These are phyloP conservation scores for Eilema depressum DNA, from an alignment of 2,888 invertebrate species.

Conservation along the genomic window DNA sequence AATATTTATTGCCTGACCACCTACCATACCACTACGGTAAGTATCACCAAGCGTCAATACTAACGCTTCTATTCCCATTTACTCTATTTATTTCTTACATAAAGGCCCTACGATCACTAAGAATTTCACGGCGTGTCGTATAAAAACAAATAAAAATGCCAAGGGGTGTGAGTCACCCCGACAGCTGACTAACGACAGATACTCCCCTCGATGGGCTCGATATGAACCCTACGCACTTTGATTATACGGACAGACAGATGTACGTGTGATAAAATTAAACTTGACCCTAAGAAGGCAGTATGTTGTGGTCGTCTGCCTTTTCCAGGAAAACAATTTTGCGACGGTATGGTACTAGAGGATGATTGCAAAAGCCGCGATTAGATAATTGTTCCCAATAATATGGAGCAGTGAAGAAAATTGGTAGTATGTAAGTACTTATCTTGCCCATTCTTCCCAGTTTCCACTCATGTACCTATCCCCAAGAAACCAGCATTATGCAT, in stretches of 20 bases:
- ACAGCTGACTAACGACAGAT: conserved; percentile 53
- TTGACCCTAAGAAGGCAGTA: conserved; percentile 37
- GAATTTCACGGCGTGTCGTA: conserved; percentile 49
- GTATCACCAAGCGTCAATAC: not conserved
- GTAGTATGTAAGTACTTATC: not conserved
- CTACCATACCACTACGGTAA: too few relatives aligned
- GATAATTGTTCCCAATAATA: not conserved
- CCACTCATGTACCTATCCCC: not conserved
- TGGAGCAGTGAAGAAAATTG: not conserved
- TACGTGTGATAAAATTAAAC: conserved; percentile 48
- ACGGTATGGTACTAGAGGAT: not conserved
- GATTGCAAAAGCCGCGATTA: not conserved
- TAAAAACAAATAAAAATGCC: conserved; percentile 55
- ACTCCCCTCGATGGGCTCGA: conserved; percentile 33
- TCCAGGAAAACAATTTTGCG: not conserved
- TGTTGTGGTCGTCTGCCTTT: not conserved
- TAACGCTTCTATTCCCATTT: conserved; percentile 29
- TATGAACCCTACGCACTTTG: conserved; percentile 41
- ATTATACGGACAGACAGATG: conserved; percentile 26
- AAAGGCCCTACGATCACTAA: conserved; percentile 37
- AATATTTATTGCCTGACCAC: too few relatives aligned
- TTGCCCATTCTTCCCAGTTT: not conserved
- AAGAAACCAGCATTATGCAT: not conserved
- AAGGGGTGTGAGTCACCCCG: conserved; percentile 50
- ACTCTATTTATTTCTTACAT: conserved; percentile 38